A percentile compares a stretch with the other conserved stretches of the same genome.
These are phyloP conservation scores for Morone saxatilis DNA, from an alignment of 2,113 vertebrate genomes.

Conservation along the genomic window DNA sequence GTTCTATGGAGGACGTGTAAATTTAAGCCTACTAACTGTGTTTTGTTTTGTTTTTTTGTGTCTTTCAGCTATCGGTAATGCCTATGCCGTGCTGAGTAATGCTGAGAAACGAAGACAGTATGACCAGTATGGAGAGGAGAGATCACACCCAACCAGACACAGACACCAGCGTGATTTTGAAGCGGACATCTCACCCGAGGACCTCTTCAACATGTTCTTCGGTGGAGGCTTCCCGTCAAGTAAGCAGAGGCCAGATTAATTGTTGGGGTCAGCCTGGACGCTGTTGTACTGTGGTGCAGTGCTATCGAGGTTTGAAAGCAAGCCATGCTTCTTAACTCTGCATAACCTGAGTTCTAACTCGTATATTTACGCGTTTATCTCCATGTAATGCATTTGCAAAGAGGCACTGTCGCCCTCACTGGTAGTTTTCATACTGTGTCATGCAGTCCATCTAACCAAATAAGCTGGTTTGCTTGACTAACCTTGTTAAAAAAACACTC, in stretches of 20 bases:
- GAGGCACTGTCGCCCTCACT: not conserved
- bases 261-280: not conserved
- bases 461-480: not conserved
- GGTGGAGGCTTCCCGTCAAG: slow-evolving; percentile 97
- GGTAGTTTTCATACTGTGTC: not conserved
- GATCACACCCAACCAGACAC: slow-evolving; percentile 86
- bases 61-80: slow-evolving; percentile 90
- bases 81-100: slow-evolving; percentile 91
- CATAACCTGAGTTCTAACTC: too few relatives aligned
- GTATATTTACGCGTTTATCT: not conserved
- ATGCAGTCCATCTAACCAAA: not conserved
- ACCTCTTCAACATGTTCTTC: slow-evolving; percentile 99
- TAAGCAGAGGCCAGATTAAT: slow-evolving; percentile 77
- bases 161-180: slow-evolving; percentile 94
- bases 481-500: not conserved
- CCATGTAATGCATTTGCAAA: not conserved
- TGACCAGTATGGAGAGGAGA: slow-evolving; percentile 95
- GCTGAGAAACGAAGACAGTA: slow-evolving; percentile 94
- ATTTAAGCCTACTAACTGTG: not conserved
- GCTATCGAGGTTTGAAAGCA: not conserved
- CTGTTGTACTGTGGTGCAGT: not conserved
- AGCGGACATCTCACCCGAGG: slow-evolving; percentile 97
- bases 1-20: not conserved
- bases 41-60: not conserved
- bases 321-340: not conserved